Evolutionary conservation across 2,797 vertebrate species (phyloP).

Genomic region (Anas bernieri): DNA sequence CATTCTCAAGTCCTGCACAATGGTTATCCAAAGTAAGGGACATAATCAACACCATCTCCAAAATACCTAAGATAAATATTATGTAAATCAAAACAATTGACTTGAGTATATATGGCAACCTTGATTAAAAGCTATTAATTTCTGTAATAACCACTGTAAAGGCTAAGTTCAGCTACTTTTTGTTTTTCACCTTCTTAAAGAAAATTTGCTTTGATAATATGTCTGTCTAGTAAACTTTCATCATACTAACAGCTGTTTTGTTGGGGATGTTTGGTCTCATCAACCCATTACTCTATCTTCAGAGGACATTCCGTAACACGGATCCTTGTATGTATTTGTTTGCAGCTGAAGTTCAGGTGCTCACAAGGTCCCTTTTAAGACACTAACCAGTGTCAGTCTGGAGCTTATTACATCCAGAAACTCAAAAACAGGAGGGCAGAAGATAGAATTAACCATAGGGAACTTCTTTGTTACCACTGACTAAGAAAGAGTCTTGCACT

Average conservation of each 20-base stretch:
- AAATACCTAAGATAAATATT: not conserved
- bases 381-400: not conserved
- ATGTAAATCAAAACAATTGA: not conserved
- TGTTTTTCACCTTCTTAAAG: not conserved
- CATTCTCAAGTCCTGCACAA: not conserved
- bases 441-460: not conserved
- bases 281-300: not conserved
- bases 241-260: not conserved
- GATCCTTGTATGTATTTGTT: not conserved
- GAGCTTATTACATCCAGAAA: not conserved
- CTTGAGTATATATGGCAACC: not conserved
- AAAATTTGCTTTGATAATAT: not conserved
- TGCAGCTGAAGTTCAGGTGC: not conserved
- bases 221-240: not conserved
- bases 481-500: not conserved
- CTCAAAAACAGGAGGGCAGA: not conserved
- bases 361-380: not conserved
- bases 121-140: conserved; percentile 53
- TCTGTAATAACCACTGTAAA: conserved; percentile 54
- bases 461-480: not conserved
- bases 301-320: not conserved
- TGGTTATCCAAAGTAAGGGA: not conserved
- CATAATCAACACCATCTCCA: not conserved
- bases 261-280: not conserved
- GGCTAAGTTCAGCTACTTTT: not conserved